Evolutionary conservation across 2,888 invertebrate species (phyloP), one percentile per base, ranked within the genome.

Genomic region (Eurytoma californica): DNA sequence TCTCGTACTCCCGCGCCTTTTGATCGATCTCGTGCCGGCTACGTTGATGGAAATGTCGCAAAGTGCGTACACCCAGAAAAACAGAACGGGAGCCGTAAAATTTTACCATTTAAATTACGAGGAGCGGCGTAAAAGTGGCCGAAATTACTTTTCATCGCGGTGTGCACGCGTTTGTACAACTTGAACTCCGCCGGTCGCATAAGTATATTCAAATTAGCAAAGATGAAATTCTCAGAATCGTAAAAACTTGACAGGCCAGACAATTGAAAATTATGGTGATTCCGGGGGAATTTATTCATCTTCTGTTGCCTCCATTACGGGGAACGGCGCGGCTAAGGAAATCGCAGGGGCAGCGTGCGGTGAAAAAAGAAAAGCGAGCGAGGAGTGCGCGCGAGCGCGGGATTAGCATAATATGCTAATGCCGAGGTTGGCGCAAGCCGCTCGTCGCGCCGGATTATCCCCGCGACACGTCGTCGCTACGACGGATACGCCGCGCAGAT

Each of bases 371-470:
- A 75, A 75, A 61, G 58, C 75, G 67, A 47, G 51, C 30, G 30
- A 5, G 47, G 16, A 60, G 49, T 12, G 63, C 65, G 47, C 65
- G 53, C 49, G 61, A 20, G 58, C 47, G 39, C 18, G 60, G 53
- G 65, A 78, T 79, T 79, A 79, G 65, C 79, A 79, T 79, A 79
- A 74, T 61, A 79, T 79, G 79, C 65, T 69, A 79, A 79, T 68
- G 28, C 24, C 68, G 47, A 12, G 3, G 20, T 55, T 30, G 47
- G 57, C 65, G n/a, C 53, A 7, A 55, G 24, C 60, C 18, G 39
- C 69, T 77, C 77, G 77, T 78, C 68, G 74, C 63, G 51, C 12
- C 65, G 70, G 79, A 79, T 75, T 75, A 79, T 79, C 69, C 69
- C 51, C 61, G 76, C 75, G 75, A 79, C 79, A 70, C 75, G 58